Percentiles rank a stretch among this genome's conserved stretches.
Conservation (phyloP, 2,797 vertebrate genomes). For the Microtus obscurus region DNA sequence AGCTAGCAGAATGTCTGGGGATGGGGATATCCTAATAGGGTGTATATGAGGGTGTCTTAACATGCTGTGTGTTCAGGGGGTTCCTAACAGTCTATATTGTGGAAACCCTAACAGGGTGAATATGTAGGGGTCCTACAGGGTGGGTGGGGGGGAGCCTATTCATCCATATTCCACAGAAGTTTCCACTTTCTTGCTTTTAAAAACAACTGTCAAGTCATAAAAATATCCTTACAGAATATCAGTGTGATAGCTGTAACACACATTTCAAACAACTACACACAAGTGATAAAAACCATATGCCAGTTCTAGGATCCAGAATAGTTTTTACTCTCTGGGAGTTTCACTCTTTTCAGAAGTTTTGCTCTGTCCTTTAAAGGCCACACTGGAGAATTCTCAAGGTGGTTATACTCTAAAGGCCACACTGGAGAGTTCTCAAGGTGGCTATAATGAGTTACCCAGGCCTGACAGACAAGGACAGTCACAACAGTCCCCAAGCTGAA, state of each 20-base stretch:
- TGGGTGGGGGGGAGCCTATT: not conserved
- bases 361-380: not conserved
- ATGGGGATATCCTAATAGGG: not conserved
- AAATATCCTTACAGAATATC: not conserved
- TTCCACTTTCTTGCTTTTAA: not conserved
- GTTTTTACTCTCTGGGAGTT: not conserved
- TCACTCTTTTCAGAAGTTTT: not conserved
- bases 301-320: slow-evolving; percentile 10
- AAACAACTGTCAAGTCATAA: not conserved
- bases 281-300: not conserved
- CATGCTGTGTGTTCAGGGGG: not conserved
- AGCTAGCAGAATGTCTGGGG: not conserved
- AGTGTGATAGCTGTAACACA: not conserved
- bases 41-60: not conserved
- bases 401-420: not conserved
- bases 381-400: not conserved
- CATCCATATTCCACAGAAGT: not conserved
- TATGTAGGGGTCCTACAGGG: not conserved
- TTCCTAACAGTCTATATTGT: not conserved
- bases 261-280: not conserved
- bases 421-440: not conserved
- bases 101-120: not conserved
- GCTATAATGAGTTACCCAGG: not conserved
- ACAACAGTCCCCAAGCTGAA: not conserved
- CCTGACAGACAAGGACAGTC: not conserved